Evolutionary conservation across 2,113 vertebrate genomes (phyloP).

Genomic region (Anoplopoma fimbria): DNA sequence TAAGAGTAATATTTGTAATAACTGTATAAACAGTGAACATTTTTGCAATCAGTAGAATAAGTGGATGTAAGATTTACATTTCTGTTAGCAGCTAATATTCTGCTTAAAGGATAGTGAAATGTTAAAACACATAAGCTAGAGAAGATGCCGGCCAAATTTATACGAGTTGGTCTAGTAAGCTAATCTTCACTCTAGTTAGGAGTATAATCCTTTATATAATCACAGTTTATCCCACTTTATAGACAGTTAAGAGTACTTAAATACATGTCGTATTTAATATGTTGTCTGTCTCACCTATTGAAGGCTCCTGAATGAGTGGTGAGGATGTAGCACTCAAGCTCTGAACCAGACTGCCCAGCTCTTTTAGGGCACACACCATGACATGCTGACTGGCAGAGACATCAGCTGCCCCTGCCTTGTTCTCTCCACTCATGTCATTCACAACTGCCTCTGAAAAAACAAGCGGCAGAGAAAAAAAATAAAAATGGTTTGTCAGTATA

Average conservation of each 20-base stretch:
- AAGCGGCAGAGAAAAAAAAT: neutral
- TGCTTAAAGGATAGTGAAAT: neutral
- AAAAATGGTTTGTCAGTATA: neutral
- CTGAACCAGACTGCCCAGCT: conserved; percentile 96
- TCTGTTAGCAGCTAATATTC: neutral
- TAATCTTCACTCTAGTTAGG: neutral
- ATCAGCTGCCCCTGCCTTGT: conserved; percentile 93
- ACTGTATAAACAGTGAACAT: neutral
- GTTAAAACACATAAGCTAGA: neutral
- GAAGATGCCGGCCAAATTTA: neutral
- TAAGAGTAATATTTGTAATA: neutral
- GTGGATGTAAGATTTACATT: neutral
- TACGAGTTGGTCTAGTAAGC: neutral
- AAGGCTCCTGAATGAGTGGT: conserved; percentile 96
- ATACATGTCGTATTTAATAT: neutral
- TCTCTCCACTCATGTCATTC: conserved; percentile 94
- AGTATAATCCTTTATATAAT: neutral
- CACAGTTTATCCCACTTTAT: neutral
- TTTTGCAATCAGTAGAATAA: neutral
- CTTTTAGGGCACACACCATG: conserved; percentile 98
- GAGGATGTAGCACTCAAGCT: conserved; percentile 96
- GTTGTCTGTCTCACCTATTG: conserved; percentile 86
- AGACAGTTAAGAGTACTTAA: neutral
- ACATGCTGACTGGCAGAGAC: conserved; percentile 97
- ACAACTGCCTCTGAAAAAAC: conserved; percentile 90